These are phyloP conservation scores for Muricea muricata DNA, from an alignment of 92 coral and sea anemone genomes.

Conservation along the genomic window DNA sequence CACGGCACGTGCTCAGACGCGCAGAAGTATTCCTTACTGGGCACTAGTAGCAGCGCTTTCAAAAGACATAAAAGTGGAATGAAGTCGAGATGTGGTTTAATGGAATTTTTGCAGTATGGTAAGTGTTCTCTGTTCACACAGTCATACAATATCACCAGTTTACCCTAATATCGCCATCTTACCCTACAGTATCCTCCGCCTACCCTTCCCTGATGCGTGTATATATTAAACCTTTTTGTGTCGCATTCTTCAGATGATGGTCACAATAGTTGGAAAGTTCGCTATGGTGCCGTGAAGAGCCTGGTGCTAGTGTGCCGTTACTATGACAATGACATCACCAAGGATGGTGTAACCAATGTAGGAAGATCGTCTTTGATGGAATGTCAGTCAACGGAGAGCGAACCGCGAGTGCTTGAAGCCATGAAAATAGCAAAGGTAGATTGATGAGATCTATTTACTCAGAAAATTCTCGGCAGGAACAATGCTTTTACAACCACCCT, in stretches of 20 bases:
- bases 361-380: slow-evolving; percentile 91
- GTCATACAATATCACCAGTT: no score
- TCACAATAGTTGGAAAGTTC: slow-evolving; percentile 91
- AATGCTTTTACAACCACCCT: no score
- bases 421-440: slow-evolving; percentile 94
- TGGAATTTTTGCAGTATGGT: slow-evolving; percentile 34
- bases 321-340: slow-evolving; percentile 75
- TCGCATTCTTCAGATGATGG: slow-evolving; percentile 21
- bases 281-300: slow-evolving; percentile 97
- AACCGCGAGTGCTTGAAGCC: slow-evolving; percentile 92
- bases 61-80: slow-evolving; percentile 58
- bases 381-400: slow-evolving; percentile 84
- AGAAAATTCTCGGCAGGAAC: no score
- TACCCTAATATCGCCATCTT: no score
- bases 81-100: slow-evolving; percentile 66
- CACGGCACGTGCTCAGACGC: slow-evolving; percentile 84
- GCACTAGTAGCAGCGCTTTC: slow-evolving; percentile 51
- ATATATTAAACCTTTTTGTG: no score
- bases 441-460: no score
- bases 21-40: slow-evolving; percentile 87
- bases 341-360: slow-evolving; percentile 82
- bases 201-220: no score
- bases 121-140: no score
- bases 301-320: slow-evolving; percentile 94
- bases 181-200: no score